Base-by-base conservation (phyloP, 2,113 vertebrate genomes). In the Bos indicus region DNA sequence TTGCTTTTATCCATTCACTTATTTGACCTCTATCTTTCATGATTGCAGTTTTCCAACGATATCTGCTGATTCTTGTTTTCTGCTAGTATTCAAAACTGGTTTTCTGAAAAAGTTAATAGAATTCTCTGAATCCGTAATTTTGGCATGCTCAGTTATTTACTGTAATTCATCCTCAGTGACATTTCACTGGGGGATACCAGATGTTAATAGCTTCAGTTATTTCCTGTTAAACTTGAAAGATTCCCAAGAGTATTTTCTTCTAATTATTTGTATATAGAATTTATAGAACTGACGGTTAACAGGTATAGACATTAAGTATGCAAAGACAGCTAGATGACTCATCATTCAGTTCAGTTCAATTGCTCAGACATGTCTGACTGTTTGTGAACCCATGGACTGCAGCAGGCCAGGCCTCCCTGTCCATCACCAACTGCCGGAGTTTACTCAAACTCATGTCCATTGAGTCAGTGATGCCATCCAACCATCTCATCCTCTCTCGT, bases 311-410 rank as follows among this genome's bases (percentile, higher is more conserved):
- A 71, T 12, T 89, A 83, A 89, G 7, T 54, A 52, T 85, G 23
- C 3, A 7, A 26, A 92, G 25, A 36, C 5, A 26, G 3, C 3
- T 54, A 23, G 3, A 19, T 36, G 19, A 71, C n/a, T 71, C 9
- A 71, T 36, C 0, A 0, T 36, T 71, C 64, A 71, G 19, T 21
- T 71, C n/a, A 67, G 33, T 71, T 36, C 21, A 71, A 3, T 43
- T 1, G 2, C 6, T 77, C 21, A 26, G 23, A 43, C 5, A 2
- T 4, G 1, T 43, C 40, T 1, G 2, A 13, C 12, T 43, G 6
- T 77, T 43, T 77, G 71, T 1, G 23, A 26, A 11, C 23, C 40
- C 71, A 43, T 43, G 36, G 12, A 43, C 3, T 7, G 1, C 36
- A 43, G 12, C 40, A 43, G 0, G 12, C 23, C 71, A 25, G n/a